Evolutionary conservation across 2,113 vertebrate species (phyloP), one percentile per base, ranked within the genome.

Genomic region (Suricata suricatta): DNA sequence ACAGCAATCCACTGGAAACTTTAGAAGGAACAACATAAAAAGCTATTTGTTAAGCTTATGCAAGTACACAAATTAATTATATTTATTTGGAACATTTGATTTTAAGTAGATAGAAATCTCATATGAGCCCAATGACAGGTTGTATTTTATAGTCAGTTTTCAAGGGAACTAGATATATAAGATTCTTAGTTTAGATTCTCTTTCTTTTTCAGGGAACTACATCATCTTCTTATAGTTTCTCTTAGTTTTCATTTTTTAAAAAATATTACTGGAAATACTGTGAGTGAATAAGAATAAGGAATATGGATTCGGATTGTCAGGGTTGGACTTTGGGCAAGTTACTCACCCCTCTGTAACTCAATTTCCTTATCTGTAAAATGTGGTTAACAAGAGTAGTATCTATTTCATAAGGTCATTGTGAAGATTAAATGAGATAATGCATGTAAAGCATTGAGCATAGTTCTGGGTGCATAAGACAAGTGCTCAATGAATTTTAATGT

Each of bases 21-120:
- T 85, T 81, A 86, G 44, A 83, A 91, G 60, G 41, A 64, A n/a
- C 82, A 29, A 64, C 69, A 64, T 1, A 19, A 41, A 77, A 80
- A 89, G 17, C 10, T 41, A n/a, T 90, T 76, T 81, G 4, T 81
- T 95, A 69, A 41, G 7, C 31, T 93, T n/a, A 21, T 38, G 74
- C 16, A 50, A 33, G 4, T 60, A 15, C 7, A 19, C 12, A 38
- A 35, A 71, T 88, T 79, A 90, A 41, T 60, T 69, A 74, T 92
- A 0, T 91, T 95, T 80, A 44, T 50, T 83, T 60, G 63, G 25
- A 54, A 84, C 5, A 60, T 93, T 82, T 90, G 60, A 38, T 69
- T 92, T 87, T 95, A 64, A 86, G n/a, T 25, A 60, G 33, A 69
- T 74, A 82, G 50, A 66, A 91, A 88, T 95, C 35, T 47, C 52